Conservation (phyloP, 2,888 invertebrate genomes). For the Autographa pulchrina region DNA sequence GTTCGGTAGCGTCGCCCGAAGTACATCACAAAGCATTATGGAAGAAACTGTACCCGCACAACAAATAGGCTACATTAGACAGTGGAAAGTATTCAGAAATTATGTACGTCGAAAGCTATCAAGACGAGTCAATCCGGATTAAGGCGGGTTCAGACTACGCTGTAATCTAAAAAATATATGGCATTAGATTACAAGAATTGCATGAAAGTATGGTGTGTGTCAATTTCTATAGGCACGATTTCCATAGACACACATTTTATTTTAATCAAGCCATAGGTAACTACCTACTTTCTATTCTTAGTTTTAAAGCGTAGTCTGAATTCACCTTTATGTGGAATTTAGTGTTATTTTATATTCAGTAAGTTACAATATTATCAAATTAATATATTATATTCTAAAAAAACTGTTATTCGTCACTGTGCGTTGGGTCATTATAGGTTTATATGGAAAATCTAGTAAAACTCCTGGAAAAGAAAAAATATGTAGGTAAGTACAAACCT, state of each 20-base stretch:
- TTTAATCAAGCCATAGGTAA: too few relatives aligned
- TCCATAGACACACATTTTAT: too few relatives aligned
- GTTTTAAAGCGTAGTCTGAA: too few relatives aligned
- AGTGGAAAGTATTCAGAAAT: conserved; percentile 56
- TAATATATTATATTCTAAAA: background rate
- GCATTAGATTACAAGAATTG: too few relatives aligned
- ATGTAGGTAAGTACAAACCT: too few relatives aligned
- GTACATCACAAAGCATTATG: conserved; percentile 51
- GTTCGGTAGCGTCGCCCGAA: conserved; percentile 71
- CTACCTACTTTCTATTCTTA: too few relatives aligned
- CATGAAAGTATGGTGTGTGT: too few relatives aligned
- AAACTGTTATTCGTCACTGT: background rate
- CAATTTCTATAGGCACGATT: too few relatives aligned
- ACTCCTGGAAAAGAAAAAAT: too few relatives aligned
- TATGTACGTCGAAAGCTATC: conserved; percentile 41
- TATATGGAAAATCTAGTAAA: too few relatives aligned
- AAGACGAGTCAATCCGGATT: conserved; percentile 24
- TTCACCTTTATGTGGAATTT: background rate
- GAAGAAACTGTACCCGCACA: conserved; percentile 67
- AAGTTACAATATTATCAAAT: conserved; percentile 13
- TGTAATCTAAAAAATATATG: too few relatives aligned
- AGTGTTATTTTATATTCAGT: background rate
- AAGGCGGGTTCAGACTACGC: conserved; percentile 13
- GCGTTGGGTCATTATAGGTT: too few relatives aligned
- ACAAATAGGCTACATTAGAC: conserved; percentile 67